Percentiles rank a stretch among this genome's conserved stretches.
Evolutionary conservation across 2,113 vertebrate species (phyloP).

Genomic region (Podocnemis expansa): DNA sequence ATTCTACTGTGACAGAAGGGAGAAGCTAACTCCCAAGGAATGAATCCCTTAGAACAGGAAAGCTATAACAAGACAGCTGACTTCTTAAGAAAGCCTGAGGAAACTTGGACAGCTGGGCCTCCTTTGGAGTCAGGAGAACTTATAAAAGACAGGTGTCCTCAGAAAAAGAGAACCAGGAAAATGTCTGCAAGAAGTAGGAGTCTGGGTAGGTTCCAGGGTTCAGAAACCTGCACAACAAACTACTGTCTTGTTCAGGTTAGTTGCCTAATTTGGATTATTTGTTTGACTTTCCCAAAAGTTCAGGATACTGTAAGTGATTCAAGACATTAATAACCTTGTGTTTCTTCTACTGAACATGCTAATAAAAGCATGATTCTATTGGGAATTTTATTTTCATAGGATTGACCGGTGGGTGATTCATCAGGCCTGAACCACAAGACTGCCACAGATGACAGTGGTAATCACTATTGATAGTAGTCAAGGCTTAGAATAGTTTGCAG

Average conservation of each 20-base stretch:
- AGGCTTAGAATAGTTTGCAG: background rate
- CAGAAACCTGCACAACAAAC: background rate
- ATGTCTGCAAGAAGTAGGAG: background rate
- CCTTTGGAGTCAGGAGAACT: background rate
- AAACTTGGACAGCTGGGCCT: slow-evolving; percentile 38
- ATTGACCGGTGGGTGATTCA: background rate
- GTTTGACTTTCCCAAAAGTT: background rate
- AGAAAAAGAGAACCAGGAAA: background rate
- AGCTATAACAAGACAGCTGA: background rate
- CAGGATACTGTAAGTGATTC: background rate
- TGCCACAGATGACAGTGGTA: background rate
- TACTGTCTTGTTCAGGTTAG: background rate
- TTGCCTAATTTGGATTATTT: background rate
- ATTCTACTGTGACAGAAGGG: background rate
- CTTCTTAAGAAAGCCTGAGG: slow-evolving; percentile 51
- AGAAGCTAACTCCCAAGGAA: background rate
- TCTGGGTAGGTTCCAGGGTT: background rate
- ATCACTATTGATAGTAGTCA: background rate
- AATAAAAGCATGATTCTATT: background rate
- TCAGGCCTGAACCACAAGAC: background rate
- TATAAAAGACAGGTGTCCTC: background rate
- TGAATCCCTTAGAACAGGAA: background rate
- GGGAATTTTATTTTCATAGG: background rate
- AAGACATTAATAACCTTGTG: background rate
- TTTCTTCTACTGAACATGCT: background rate